Evolutionary conservation across 2,888 invertebrate species (phyloP).

Genomic region (Clostera curtula): DNA sequence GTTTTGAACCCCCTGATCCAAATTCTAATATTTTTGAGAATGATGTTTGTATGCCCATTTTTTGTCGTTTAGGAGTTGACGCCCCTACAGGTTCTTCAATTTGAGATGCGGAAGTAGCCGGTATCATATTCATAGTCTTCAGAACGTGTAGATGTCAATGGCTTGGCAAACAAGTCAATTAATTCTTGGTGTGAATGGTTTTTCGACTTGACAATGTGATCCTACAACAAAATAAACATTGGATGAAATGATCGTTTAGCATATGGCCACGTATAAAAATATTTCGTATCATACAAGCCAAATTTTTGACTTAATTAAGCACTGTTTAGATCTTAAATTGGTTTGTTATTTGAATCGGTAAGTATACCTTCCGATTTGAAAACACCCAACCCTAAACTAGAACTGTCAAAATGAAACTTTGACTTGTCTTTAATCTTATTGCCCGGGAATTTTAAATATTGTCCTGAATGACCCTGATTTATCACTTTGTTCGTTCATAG

Average conservation of each 20-base stretch:
- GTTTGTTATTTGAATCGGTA: too few species aligned
- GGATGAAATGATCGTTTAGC: too few species aligned
- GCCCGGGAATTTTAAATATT: too few species aligned
- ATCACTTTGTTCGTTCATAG: neutral
- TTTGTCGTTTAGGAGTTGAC: conserved; percentile 15
- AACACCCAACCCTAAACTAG: neutral
- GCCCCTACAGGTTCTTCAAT: conserved; percentile 10
- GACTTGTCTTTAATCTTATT: too few species aligned
- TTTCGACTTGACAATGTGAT: conserved; percentile 9
- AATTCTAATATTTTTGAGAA: conserved; percentile 15
- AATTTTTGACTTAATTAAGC: too few species aligned
- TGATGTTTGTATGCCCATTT: conserved; percentile 9
- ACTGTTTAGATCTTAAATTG: too few species aligned
- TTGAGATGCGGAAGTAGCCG: conserved; percentile 12
- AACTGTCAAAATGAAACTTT: conserved; percentile 1
- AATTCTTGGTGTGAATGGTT: conserved; percentile 5
- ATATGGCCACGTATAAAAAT: too few species aligned
- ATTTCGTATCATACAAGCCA: too few species aligned
- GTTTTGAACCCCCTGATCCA: conserved; percentile 11
- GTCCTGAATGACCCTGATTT: conserved; percentile 1
- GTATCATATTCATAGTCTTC: conserved; percentile 10
- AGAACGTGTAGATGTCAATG: conserved; percentile 10
- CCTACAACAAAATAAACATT: conserved; percentile 5
- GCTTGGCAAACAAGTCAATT: conserved; percentile 8
- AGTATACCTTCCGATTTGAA: neutral